A percentile compares a stretch with the other conserved stretches of the same genome.
Evolutionary conservation across 2,797 vertebrate genomes (phyloP).

Genomic region (Tangara arthus): DNA sequence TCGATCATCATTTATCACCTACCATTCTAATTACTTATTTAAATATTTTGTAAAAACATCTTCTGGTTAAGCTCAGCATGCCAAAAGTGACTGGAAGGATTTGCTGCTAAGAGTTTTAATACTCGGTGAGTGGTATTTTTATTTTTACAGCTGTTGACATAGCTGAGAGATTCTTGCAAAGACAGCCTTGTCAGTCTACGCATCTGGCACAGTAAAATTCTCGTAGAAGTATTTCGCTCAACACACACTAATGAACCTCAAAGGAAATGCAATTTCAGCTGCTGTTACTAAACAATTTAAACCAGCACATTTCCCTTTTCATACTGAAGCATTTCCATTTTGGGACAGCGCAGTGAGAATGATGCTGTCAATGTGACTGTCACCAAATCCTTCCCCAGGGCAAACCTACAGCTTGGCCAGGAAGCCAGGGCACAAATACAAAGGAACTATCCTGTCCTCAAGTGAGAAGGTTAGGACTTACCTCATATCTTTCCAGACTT

Average conservation of each 20-base stretch:
- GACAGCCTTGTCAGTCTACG: background rate
- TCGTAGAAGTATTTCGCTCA: background rate
- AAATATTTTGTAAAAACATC: background rate
- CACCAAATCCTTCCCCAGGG: background rate
- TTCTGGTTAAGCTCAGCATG: background rate
- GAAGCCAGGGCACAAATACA: background rate
- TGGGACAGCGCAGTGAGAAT: background rate
- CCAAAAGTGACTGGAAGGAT: background rate
- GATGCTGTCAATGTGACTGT: background rate
- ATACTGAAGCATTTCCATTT: background rate
- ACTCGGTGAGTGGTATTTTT: background rate
- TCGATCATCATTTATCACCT: background rate
- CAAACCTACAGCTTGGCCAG: background rate
- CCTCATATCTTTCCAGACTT: background rate
- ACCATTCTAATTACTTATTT: background rate
- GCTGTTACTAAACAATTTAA: background rate
- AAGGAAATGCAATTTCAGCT: background rate
- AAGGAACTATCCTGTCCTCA: background rate
- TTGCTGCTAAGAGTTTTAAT: background rate
- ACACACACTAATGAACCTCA: background rate
- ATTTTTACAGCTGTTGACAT: slow-evolving; percentile 55
- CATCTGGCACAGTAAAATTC: background rate
- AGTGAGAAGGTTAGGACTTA: background rate
- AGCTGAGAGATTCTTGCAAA: slow-evolving; percentile 1
- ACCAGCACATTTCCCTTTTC: background rate